Conservation (phyloP, 2,888 invertebrate genomes). For the Polietes domitor region DNA sequence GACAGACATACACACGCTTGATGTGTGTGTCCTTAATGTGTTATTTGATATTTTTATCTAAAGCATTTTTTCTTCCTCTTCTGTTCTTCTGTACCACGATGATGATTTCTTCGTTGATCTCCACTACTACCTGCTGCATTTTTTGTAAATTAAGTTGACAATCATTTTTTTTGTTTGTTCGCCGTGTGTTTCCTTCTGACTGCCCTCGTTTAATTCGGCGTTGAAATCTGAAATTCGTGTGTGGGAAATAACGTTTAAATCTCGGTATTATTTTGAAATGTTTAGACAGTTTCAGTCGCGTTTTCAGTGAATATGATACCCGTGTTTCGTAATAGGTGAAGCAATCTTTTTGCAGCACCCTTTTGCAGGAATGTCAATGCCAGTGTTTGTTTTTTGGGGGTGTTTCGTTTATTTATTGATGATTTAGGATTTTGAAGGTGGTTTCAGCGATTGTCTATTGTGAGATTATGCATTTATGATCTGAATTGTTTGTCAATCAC, state of each 20-base stretch:
- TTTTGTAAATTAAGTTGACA: conserved; percentile 49
- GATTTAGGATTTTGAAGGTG: not conserved
- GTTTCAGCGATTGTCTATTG: not conserved
- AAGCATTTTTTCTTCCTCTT: conserved; percentile 27
- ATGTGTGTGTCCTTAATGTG: conserved; percentile 40
- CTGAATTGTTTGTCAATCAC: not conserved
- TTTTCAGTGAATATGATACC: conserved; percentile 48
- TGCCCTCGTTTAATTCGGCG: not conserved
- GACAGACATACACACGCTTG: too few species aligned
- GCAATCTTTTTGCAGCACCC: conserved; percentile 21
- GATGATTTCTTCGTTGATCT: not conserved
- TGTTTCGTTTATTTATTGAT: not conserved
- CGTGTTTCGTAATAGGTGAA: conserved; percentile 13
- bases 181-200: not conserved
- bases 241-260: conserved; percentile 77
- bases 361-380: conserved; percentile 38
- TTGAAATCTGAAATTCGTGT: conserved; percentile 46
- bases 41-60: conserved; percentile 57
- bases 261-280: conserved; percentile 80
- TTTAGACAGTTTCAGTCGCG: conserved; percentile 77
- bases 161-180: conserved; percentile 19
- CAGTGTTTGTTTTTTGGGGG: conserved; percentile 40
- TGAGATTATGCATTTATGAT: not conserved
- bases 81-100: conserved; percentile 19
- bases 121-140: conserved; percentile 4